phyloP scores from a whole-genome alignment of 2,888 invertebrate species.

The Zhuqinia jingwanae region DNA sequence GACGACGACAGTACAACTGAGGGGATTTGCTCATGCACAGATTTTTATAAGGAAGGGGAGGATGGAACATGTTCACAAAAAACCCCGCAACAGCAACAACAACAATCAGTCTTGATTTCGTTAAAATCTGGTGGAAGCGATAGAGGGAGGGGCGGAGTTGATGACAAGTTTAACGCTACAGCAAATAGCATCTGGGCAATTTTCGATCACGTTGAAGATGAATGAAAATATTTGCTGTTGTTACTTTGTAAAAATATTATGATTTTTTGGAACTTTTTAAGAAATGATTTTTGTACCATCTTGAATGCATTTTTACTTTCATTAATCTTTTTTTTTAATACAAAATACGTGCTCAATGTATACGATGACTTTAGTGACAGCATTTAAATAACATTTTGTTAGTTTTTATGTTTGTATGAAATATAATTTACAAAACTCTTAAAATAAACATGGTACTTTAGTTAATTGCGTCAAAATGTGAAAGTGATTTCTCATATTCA shows the following conservation, averaged over 20 bases:
- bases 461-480: too few relatives aligned
- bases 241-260: too few relatives aligned
- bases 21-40: constrained; percentile 52
- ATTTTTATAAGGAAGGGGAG: constrained; percentile 37
- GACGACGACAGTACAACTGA: background rate
- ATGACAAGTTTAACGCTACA: constrained; percentile 41
- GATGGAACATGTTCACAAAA: constrained; percentile 40
- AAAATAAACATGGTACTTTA: too few relatives aligned
- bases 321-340: background rate
- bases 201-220: constrained; percentile 49
- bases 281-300: background rate
- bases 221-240: background rate
- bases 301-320: background rate
- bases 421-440: background rate
- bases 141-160: background rate
- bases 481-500: too few relatives aligned
- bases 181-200: constrained; percentile 55
- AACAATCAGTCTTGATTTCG: background rate
- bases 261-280: too few relatives aligned
- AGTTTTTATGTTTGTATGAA: too few relatives aligned
- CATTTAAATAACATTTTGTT: background rate
- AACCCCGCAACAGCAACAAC: constrained; percentile 18
- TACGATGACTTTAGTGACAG: background rate
- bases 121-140: constrained; percentile 50
- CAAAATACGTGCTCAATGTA: background rate